A percentile compares a stretch with the other conserved stretches of the same genome.
These are phyloP conservation scores for Australoheros scitulus DNA, from an alignment of 2,113 vertebrate genomes.

Conservation along the genomic window DNA sequence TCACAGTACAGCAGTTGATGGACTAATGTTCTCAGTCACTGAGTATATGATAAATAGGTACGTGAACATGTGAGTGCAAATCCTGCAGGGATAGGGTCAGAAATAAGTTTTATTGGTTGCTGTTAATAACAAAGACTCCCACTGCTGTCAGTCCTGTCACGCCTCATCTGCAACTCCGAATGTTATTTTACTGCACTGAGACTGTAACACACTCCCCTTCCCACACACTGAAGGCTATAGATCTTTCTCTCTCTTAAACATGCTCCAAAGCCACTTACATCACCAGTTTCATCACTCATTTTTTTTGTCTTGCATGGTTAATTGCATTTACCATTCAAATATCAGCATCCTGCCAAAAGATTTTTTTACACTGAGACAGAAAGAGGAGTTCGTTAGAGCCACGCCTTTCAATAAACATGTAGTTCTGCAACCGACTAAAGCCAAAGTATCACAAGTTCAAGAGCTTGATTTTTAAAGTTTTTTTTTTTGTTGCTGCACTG, in stretches of 20 bases:
- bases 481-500: neutral
- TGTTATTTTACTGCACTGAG: constrained; percentile 41
- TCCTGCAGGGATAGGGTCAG: neutral
- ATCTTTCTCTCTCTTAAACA: neutral
- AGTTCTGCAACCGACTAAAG: neutral
- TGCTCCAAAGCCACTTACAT: constrained; percentile 12
- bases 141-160: constrained; percentile 50
- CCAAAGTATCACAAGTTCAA: neutral
- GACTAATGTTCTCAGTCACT: neutral
- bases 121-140: constrained; percentile 48
- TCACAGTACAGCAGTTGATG: neutral
- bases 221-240: constrained; percentile 46
- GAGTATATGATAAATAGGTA: neutral
- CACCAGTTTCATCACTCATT: neutral
- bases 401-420: neutral
- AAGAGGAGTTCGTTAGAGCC: neutral
- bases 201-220: constrained; percentile 24
- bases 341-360: neutral
- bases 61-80: neutral
- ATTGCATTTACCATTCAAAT: constrained; percentile 8
- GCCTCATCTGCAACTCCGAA: constrained; percentile 54
- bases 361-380: neutral
- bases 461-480: neutral
- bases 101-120: constrained; percentile 38
- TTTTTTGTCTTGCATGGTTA: neutral